phyloP scores from a whole-genome alignment of 2,113 vertebrate genomes.

The Megaceryle torquata region DNA sequence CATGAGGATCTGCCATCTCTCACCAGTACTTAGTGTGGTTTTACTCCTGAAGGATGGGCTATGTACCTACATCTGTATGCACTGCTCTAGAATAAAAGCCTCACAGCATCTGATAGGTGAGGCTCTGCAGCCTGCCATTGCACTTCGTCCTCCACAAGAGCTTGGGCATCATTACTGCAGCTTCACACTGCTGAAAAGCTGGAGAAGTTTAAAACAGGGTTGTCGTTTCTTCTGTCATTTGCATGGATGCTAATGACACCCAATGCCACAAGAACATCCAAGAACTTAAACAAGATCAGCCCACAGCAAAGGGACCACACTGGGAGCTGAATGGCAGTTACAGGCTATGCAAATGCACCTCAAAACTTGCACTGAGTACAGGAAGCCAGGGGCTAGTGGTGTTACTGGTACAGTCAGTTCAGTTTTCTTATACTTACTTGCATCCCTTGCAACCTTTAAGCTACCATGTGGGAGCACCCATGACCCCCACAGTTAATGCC shows the following conservation, averaged over 20 bases:
- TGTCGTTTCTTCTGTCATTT: background rate
- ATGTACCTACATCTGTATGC: background rate
- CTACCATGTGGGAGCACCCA: background rate
- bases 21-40: accelerated
- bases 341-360: background rate
- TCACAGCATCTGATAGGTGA: background rate
- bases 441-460: background rate
- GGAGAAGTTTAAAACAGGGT: background rate
- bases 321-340: background rate
- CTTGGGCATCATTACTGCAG: background rate
- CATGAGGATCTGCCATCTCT: background rate
- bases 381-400: background rate
- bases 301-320: background rate
- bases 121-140: background rate
- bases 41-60: background rate
- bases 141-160: background rate
- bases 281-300: background rate
- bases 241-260: background rate
- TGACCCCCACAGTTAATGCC: background rate
- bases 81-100: background rate
- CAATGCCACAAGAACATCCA: background rate
- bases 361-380: background rate
- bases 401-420: background rate
- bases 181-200: background rate
- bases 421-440: background rate